Evolutionary conservation across 2,888 invertebrate genomes (phyloP).

Genomic region (Drosophila borealis): DNA sequence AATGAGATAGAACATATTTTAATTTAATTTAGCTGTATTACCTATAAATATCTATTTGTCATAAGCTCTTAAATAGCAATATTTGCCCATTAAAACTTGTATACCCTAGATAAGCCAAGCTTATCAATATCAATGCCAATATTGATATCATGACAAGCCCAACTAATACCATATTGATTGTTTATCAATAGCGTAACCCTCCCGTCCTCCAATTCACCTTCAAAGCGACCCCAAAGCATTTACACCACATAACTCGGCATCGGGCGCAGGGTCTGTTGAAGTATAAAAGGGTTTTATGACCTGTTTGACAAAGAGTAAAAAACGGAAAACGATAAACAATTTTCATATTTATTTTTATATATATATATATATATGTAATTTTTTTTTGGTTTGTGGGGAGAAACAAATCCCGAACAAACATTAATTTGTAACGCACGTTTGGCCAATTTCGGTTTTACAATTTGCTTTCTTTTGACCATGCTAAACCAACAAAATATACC

Average conservation of each 20-base stretch:
- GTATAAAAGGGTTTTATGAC: constrained; percentile 81
- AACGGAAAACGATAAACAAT: constrained; percentile 30
- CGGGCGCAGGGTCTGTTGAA: constrained; percentile 65
- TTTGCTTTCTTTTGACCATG: constrained; percentile 68
- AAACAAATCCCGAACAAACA: constrained; percentile 78
- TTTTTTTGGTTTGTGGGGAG: constrained; percentile 47
- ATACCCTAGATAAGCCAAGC: constrained; percentile 12
- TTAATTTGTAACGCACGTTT: constrained; percentile 82
- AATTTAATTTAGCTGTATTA: neutral
- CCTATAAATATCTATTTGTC: too few species aligned
- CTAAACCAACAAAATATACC: constrained; percentile 72
- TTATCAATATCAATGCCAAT: constrained; percentile 64
- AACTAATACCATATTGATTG: constrained; percentile 78
- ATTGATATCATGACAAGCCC: constrained; percentile 71
- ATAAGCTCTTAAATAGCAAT: neutral
- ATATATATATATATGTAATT: constrained; percentile 22
- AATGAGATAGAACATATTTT: too few species aligned
- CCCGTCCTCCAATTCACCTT: constrained; percentile 12
- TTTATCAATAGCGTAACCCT: constrained; percentile 65
- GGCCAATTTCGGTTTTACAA: constrained; percentile 78
- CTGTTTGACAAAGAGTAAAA: constrained; percentile 61
- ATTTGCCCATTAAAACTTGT: neutral
- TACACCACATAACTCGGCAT: constrained; percentile 78
- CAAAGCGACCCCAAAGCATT: constrained; percentile 47
- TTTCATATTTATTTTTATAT: constrained; percentile 31